Percentiles rank a stretch among this genome's conserved stretches.
Evolutionary conservation across 2,113 vertebrate species (phyloP).

Genomic region (Sylvia atricapilla): DNA sequence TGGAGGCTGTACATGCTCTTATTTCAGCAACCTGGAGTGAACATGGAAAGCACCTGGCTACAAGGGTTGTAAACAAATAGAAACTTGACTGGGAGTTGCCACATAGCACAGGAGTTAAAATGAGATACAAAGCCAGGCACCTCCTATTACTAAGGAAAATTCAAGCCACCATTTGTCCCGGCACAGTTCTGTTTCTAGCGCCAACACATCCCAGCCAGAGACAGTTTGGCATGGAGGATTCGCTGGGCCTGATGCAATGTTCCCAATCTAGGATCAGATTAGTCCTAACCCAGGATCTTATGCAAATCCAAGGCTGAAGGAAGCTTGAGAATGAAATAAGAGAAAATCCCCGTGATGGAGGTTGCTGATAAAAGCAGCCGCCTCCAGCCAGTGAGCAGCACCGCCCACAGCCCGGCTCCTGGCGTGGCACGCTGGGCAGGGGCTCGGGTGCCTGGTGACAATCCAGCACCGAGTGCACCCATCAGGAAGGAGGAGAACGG

Average conservation of each 20-base stretch:
- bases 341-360: conserved; percentile 49
- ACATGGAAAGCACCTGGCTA: conserved; percentile 55
- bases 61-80: conserved; percentile 38
- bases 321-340: conserved; percentile 15
- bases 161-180: neutral
- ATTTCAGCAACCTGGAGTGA: neutral
- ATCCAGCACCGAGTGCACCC: neutral
- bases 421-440: neutral
- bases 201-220: neutral
- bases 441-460: neutral
- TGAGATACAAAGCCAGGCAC: neutral
- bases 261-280: conserved; percentile 14
- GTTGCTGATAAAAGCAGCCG: conserved; percentile 39
- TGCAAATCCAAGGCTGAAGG: conserved; percentile 43
- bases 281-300: conserved; percentile 30
- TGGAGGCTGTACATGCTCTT: neutral
- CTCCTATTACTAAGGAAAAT: conserved; percentile 2
- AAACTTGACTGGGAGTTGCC: conserved; percentile 25
- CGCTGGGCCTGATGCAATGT: neutral
- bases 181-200: neutral
- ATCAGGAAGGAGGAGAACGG: neutral
- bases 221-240: neutral
- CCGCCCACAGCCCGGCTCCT: neutral
- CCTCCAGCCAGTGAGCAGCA: conserved; percentile 5
- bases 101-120: neutral